These are phyloP conservation scores for Anastrepha obliqua DNA, from an alignment of 1,140 invertebrate species.

Conservation along the genomic window DNA sequence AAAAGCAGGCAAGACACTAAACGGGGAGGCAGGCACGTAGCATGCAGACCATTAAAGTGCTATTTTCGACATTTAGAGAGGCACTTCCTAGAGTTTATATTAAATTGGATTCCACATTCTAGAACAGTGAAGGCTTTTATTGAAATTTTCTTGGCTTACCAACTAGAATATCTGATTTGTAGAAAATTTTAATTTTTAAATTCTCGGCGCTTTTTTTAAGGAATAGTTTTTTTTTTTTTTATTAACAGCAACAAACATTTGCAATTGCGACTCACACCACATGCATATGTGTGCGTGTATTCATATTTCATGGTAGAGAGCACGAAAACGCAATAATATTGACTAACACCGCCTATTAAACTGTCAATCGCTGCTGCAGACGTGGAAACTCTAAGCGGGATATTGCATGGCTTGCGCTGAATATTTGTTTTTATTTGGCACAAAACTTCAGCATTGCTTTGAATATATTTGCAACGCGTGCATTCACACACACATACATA, in stretches of 20 bases:
- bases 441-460: constrained; percentile 6
- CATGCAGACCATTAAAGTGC: neutral
- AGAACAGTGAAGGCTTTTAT: too few relatives aligned
- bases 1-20: neutral
- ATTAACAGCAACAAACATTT: too few relatives aligned
- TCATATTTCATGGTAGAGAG: neutral
- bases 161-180: too few relatives aligned
- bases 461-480: neutral
- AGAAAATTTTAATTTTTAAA: too few relatives aligned
- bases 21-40: constrained; percentile 19
- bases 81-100: too few relatives aligned
- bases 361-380: constrained; percentile 34
- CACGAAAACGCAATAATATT: constrained; percentile 41
- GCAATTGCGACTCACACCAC: too few relatives aligned
- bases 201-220: too few relatives aligned
- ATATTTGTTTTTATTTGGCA: constrained; percentile 4
- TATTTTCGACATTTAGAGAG: neutral
- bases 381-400: neutral
- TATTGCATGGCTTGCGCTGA: constrained; percentile 2
- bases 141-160: too few relatives aligned
- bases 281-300: neutral
- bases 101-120: too few relatives aligned
- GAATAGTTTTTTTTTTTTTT: too few relatives aligned
- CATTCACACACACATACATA: neutral
- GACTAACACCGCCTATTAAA: constrained; percentile 31